Evolutionary conservation across 2,888 invertebrate species (phyloP), one percentile per base, ranked within the genome.

Genomic region (Dendrolimus houi): DNA sequence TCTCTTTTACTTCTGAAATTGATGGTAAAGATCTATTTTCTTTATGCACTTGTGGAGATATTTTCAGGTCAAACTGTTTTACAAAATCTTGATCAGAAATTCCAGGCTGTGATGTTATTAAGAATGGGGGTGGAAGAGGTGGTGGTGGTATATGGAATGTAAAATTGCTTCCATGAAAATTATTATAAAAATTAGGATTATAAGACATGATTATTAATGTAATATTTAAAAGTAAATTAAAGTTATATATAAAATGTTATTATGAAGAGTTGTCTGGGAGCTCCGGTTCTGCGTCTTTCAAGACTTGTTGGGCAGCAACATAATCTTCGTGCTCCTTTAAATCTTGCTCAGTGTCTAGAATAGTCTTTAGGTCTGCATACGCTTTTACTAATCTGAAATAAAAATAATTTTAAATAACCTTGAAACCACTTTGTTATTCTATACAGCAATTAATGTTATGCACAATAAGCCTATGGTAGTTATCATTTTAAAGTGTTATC

Each of bases 311-410:
- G 0, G 97, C 97, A 9, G 93, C 85, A 41, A 82, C 75, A 71
- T 95, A 97, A 60, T 95, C 95, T 71, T 94, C 94, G 14, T 92
- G 82, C 63, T 94, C 94, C 73, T 93, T 93, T n/a, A 97, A 92
- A 73, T 97, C 97, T 74, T 92, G 87, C 77, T 97, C 97, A 1
- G 92, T 92, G 59, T 94, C 93, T 59, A 97, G 75, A 57, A 94
- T 93, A 55, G 91, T 92, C 74, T 95, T 94, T 55, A 98, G 92
- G 62, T 97, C 96, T 53, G 94, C 93, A 70, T 91, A 94, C 53
- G 97, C 97, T 81, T 94, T 94, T 54, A 91, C 91, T 62, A 95
- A 80, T 72, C 93, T 93, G 78, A n/a, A 79, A 85, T n/a, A 59
- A 58, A 54, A 52, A 29, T 29, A 6, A 29, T 29, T 29, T 17